Percentiles rank a stretch among this genome's conserved stretches.
Conservation (phyloP, 2,888 invertebrate genomes). For the Nephrocerus scutellatus region DNA sequence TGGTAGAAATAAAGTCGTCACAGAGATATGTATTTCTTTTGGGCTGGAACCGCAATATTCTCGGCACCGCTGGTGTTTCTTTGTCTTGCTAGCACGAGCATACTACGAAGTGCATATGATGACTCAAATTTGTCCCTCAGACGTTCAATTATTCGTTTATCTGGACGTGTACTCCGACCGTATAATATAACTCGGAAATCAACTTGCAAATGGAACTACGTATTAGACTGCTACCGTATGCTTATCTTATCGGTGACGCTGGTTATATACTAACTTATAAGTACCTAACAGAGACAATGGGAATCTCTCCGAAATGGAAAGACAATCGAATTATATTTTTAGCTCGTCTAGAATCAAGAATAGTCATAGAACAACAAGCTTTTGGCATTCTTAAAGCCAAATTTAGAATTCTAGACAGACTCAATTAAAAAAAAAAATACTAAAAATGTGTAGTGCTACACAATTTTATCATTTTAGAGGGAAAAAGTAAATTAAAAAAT, state of each 20-base stretch:
- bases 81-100: no score
- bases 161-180: no score
- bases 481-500: not conserved
- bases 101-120: no score
- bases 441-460: not conserved
- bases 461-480: slow-evolving; percentile 1
- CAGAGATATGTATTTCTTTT: no score
- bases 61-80: no score
- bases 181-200: slow-evolving; percentile 2
- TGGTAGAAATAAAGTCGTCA: no score
- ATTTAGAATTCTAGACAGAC: slow-evolving; percentile 1
- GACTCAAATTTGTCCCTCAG: no score
- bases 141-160: no score
- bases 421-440: not conserved
- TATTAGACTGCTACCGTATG: not conserved
- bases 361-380: slow-evolving; percentile 1
- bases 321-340: slow-evolving; percentile 1
- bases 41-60: no score
- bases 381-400: slow-evolving; percentile 2
- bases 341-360: slow-evolving; percentile 5
- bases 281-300: slow-evolving; percentile 2
- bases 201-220: slow-evolving; percentile 1
- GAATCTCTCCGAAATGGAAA: not conserved
- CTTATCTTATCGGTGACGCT: slow-evolving; percentile 1
- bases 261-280: no score